Evolutionary conservation across 2,113 vertebrate genomes (phyloP), one percentile per base, ranked within the genome.

Genomic region (Lynx canadensis): DNA sequence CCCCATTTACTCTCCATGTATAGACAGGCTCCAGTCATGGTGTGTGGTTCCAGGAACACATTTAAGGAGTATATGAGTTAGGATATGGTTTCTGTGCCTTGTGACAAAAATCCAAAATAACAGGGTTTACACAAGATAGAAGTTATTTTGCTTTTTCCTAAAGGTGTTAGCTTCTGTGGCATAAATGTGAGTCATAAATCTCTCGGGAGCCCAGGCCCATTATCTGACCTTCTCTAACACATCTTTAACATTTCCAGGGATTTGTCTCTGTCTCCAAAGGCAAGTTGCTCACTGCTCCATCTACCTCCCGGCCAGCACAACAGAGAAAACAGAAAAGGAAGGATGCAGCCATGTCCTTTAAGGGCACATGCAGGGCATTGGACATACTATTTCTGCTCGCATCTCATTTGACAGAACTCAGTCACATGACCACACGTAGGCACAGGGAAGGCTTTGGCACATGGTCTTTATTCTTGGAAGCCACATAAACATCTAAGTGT

Each of bases 321-420:
- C 82, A 91, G 48, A 11, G 29, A n/a, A n/a, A 41, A 14, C 5
- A 21, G 33, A 79, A 45, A 18, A 19, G 5, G 18, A 52, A 81
- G 25, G 25, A 18, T 10, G 63, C 1, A 4, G 2, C 0, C 0
- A 6, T 36, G 41, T 4, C 27, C 29, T 86, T 79, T 23, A 41
- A 74, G 68, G 29, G 18, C 31, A 31, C 7, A 16, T 18, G 1
- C 36, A 91, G 5, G 23, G 29, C 5, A 0, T 7, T 2, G 5
- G 21, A 19, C 3, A 18, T 11, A 4, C 36, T 4, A 45, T 12
- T 76, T 87, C 33, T 66, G 11, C 2, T 80, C n/a, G 14, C 8
- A 18, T 90, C 68, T 68, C 21, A 12, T 57, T 52, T 33, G 12
- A 38, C 60, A 83, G 38, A 92, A 52, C 3, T 29, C 27, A 23